Evolutionary conservation across 1,140 invertebrate genomes (phyloP).

Genomic region (Pentalonia nigronervosa): DNA sequence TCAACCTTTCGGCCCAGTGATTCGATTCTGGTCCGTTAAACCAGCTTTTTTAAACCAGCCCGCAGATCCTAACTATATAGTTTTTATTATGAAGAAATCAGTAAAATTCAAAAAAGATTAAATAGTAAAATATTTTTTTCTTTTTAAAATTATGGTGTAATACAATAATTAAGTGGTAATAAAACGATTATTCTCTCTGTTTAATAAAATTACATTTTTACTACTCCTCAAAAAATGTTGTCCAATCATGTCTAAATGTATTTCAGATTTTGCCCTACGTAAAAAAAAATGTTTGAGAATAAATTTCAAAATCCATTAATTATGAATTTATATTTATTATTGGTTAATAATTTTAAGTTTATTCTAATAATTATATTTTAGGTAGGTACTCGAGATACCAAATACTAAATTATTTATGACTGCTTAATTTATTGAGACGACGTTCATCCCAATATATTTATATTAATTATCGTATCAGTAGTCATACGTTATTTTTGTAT

Average conservation of each 20-base stretch:
- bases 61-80: not conserved
- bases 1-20: not conserved
- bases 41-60: not conserved
- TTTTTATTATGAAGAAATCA: not conserved
- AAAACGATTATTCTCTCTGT: not conserved
- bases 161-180: no score
- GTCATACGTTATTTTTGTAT: no score
- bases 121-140: no score
- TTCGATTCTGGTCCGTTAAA: not conserved
- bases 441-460: no score
- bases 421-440: not conserved
- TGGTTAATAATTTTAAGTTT: not conserved
- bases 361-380: not conserved
- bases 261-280: no score
- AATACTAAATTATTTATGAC: not conserved
- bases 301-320: not conserved
- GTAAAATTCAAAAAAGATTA: no score
- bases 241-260: no score
- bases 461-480: not conserved
- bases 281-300: not conserved
- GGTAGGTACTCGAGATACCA: not conserved
- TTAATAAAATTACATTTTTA: not conserved
- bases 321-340: not conserved
- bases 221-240: no score
- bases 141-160: no score